phyloP scores from a whole-genome alignment of 1,140 invertebrate genomes.

The Diachasmimorpha longicaudata region DNA sequence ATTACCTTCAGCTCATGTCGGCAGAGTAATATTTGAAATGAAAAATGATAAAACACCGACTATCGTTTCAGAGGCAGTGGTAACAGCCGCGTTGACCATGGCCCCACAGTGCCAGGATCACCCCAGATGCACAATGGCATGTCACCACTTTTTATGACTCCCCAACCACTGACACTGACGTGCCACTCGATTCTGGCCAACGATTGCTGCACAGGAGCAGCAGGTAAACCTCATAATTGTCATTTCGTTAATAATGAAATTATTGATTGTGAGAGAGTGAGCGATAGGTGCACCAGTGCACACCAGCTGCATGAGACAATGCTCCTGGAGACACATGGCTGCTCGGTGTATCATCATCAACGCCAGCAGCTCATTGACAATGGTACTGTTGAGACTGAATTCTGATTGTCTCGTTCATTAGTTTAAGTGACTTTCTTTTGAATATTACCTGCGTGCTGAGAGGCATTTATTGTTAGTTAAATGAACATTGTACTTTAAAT shows the following conservation, averaged over 20 bases:
- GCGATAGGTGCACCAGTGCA: conserved; percentile 17
- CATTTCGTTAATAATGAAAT: conserved; percentile 36
- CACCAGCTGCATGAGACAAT: conserved; percentile 47
- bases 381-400: conserved; percentile 45
- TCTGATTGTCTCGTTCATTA: conserved; percentile 35
- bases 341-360: conserved; percentile 49
- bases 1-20: too few species aligned
- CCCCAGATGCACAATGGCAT: conserved; percentile 42
- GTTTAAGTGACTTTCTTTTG: conserved; percentile 23
- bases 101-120: conserved; percentile 39
- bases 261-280: conserved; percentile 24
- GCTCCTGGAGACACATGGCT: conserved; percentile 56
- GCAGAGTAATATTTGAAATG: too few species aligned
- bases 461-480: conserved; percentile 4
- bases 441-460: conserved; percentile 20
- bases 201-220: conserved; percentile 35
- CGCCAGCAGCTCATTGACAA: conserved; percentile 36
- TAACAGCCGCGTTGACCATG: conserved; percentile 43
- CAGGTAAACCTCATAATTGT: conserved; percentile 46
- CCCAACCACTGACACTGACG: conserved; percentile 4
- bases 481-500: conserved; percentile 3
- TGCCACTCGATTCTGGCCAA: conserved; percentile 14
- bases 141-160: conserved; percentile 35
- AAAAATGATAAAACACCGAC: conserved; percentile 39
- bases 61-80: conserved; percentile 52